Evolutionary conservation across 2,113 vertebrate species (phyloP).

Genomic region (Aviceda subcristata): DNA sequence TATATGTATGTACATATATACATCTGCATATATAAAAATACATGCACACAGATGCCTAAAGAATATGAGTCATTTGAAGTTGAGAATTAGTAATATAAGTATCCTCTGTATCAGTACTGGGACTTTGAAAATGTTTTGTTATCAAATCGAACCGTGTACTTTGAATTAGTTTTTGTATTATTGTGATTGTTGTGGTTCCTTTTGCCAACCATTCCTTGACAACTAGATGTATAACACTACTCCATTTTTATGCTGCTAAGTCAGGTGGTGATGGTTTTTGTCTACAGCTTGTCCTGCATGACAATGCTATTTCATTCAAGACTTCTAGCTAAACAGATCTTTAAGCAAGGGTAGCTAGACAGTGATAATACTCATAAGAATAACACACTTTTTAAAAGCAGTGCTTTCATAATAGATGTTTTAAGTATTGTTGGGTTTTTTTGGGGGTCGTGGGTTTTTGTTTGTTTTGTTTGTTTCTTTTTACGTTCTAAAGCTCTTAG

Average conservation of each 20-base stretch:
- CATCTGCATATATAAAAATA: background rate
- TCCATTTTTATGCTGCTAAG: background rate
- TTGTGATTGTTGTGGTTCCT: background rate
- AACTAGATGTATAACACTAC: background rate
- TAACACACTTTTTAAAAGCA: background rate
- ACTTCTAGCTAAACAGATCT: background rate
- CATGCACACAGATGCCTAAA: background rate
- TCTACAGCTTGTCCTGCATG: background rate
- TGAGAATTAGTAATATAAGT: background rate
- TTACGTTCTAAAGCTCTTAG: background rate
- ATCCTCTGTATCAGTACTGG: background rate
- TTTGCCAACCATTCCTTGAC: background rate
- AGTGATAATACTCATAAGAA: background rate
- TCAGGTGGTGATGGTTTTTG: background rate
- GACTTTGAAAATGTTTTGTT: background rate
- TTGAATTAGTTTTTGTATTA: background rate
- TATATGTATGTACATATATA: background rate
- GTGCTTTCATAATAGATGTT: background rate
- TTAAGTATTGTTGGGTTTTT: background rate
- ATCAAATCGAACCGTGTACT: background rate
- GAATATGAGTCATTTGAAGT: background rate
- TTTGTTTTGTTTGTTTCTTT: background rate
- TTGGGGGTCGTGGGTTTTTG: too few relatives aligned
- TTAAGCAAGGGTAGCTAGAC: background rate
- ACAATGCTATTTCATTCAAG: background rate